Conservation (phyloP, 37 sponge, comb jelly and placozoan species). For the Mnemiopsis leidyi region DNA sequence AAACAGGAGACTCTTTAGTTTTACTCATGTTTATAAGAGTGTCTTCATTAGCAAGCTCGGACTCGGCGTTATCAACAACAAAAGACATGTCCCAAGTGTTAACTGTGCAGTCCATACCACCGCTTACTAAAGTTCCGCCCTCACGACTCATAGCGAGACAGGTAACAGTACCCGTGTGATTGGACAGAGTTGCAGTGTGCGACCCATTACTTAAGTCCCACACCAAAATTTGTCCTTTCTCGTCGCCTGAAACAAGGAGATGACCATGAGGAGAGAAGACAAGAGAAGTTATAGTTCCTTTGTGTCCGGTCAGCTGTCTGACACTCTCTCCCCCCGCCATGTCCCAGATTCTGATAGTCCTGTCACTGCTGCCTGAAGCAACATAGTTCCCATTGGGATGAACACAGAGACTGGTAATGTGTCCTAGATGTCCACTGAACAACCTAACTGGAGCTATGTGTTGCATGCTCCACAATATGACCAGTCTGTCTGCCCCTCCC, state of each 20-base stretch:
- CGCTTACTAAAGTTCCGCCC: constrained; percentile 30
- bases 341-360: constrained; percentile 42
- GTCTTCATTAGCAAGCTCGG: constrained; percentile 41
- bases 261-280: constrained; percentile 60
- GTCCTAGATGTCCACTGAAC: constrained; percentile 42
- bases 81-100: constrained; percentile 54
- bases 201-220: constrained; percentile 36
- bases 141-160: constrained; percentile 30
- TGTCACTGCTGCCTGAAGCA: constrained; percentile 59
- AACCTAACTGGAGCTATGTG: constrained; percentile 55
- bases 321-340: background rate
- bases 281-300: constrained; percentile 55
- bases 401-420: background rate
- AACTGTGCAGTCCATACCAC: constrained; percentile 32
- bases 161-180: constrained; percentile 56
- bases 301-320: constrained; percentile 27
- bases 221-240: background rate
- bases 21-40: constrained; percentile 33
- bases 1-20: constrained; percentile 41
- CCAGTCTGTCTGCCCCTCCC: constrained; percentile 37
- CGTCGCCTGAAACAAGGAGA: constrained; percentile 32
- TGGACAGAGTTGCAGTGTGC: constrained; percentile 20
- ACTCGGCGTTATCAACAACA: constrained; percentile 29
- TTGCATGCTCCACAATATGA: constrained; percentile 54
- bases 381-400: constrained; percentile 65